Base-by-base conservation (phyloP, 2,888 invertebrate species). In the Homarus gammarus region DNA sequence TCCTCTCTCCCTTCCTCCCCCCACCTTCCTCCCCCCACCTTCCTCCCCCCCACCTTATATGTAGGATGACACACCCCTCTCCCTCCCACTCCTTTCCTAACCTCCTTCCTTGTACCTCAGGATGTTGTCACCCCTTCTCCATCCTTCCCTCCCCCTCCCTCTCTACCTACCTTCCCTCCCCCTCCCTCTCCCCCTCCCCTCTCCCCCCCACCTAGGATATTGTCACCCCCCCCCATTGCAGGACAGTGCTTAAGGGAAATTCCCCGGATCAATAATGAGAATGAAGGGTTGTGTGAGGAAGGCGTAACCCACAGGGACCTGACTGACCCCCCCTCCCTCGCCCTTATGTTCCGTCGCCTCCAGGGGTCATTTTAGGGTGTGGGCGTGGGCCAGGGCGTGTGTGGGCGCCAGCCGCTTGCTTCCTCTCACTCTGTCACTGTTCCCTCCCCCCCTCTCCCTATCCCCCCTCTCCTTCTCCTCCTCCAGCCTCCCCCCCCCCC, bases 201-300 rank as follows among this genome's bases (percentile, higher is more conserved):
- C 61, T 64, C 10, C 10, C 61, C 61, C 61, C 61, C n/a, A n/a
- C n/a, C n/a, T 44, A 5, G 10, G 44, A 10, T 44, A 44, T 44
- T 5, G 44, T 10, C 6, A 44, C 5, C 27, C 0, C 1, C 72
- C 73, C 40, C 40, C 27, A 68, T 51, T 61, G n/a, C 64, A 56
- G 82, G 40, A 82, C 82, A 82, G 64, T 68, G 70, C 82, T 31
- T 83, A 70, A 70, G 70, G 49, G 82, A 70, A 83, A 83, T 31
- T 70, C 82, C 82, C 70, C 40, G 61, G 70, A 83, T 82, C 82
- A 82, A 82, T 49, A 70, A 83, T 68, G 68, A 49, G 33, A 70
- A 70, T 68, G 68, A 70, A 44, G 68, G 78, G n/a, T n/a, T 33
- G 64, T 81, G 79, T 38, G 61, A 36, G 61, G 38, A 81, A 36